Evolutionary conservation across 2,888 invertebrate genomes (phyloP), one percentile per base, ranked within the genome.

Genomic region (Enchytraeus crypticus): DNA sequence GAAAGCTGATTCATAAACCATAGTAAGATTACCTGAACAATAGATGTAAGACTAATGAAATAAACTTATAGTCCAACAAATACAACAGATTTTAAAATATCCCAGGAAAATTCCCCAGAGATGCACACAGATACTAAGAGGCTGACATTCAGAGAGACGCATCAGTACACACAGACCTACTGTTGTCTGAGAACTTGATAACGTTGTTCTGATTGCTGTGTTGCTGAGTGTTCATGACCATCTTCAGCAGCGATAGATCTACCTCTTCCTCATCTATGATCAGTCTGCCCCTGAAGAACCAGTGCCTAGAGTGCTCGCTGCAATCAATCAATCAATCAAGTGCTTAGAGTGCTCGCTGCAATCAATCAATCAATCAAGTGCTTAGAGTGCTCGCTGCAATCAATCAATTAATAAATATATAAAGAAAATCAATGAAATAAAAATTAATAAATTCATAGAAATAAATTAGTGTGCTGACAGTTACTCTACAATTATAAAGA

Each of bases 321-420:
- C n/a, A n/a, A n/a, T n/a, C n/a, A n/a, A n/a, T n/a, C n/a, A n/a
- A n/a, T n/a, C n/a, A n/a, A 97, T 97, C 97, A 97, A 97, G 83
- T 98, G 97, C 4, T 97, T 84, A 64, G 93, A 93, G 79, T 98
- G 97, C 78, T 98, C 97, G 79, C 95, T n/a, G n/a, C n/a, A n/a
- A n/a, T n/a, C n/a, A n/a, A n/a, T n/a, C n/a, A n/a, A n/a, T n/a
- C n/a, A n/a, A 97, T 97, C 97, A 97, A 97, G 83, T 98, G 97
- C 4, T 97, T 84, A 64, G 93, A 93, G 79, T 98, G 97, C 78
- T 98, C 97, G 79, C 95, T n/a, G n/a, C n/a, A n/a, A n/a, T n/a
- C n/a, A n/a, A n/a, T n/a, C n/a, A n/a, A n/a, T n/a, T n/a, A n/a
- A 97, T 97, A 97, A 97, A 97, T n/a, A n/a, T n/a, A n/a, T n/a